Percentiles rank a stretch among this genome's conserved stretches.
These are phyloP conservation scores for Threskiornis aethiopicus DNA, from an alignment of 2,797 vertebrate genomes.

Conservation along the genomic window DNA sequence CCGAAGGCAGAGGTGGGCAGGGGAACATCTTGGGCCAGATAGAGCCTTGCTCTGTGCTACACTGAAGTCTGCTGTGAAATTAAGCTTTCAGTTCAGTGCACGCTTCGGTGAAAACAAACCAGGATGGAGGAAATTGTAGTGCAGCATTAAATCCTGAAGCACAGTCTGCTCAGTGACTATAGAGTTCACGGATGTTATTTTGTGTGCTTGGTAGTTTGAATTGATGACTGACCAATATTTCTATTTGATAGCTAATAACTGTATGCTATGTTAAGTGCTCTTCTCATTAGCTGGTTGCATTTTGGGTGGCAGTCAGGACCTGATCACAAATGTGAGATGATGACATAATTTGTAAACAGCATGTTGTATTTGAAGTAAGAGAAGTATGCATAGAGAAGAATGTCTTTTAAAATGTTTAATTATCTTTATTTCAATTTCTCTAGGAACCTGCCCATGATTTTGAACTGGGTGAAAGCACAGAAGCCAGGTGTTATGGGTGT, in stretches of 20 bases:
- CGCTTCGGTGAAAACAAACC: neutral
- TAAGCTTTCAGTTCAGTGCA: rapidly evolving
- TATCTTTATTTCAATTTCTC: slow-evolving; percentile 7
- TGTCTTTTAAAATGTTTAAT: neutral
- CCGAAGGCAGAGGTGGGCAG: neutral
- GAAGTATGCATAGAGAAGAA: neutral
- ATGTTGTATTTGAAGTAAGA: neutral
- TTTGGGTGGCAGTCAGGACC: neutral
- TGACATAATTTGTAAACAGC: neutral
- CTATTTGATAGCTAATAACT: neutral
- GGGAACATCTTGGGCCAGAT: neutral
- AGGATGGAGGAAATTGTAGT: neutral
- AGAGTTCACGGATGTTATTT: neutral
- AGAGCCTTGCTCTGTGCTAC: neutral
- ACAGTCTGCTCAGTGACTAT: neutral
- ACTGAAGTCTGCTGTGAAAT: neutral
- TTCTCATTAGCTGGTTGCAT: neutral
- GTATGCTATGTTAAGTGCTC: neutral
- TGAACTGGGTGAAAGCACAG: slow-evolving; percentile 92
- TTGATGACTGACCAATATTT: neutral
- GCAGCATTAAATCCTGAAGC: neutral
- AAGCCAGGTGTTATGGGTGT: slow-evolving; percentile 89
- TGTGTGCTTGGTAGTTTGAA: neutral
- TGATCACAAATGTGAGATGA: neutral
- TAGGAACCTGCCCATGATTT: slow-evolving; percentile 94